phyloP scores from a whole-genome alignment of 2,888 invertebrate species.

The Metacarcinus magister region DNA sequence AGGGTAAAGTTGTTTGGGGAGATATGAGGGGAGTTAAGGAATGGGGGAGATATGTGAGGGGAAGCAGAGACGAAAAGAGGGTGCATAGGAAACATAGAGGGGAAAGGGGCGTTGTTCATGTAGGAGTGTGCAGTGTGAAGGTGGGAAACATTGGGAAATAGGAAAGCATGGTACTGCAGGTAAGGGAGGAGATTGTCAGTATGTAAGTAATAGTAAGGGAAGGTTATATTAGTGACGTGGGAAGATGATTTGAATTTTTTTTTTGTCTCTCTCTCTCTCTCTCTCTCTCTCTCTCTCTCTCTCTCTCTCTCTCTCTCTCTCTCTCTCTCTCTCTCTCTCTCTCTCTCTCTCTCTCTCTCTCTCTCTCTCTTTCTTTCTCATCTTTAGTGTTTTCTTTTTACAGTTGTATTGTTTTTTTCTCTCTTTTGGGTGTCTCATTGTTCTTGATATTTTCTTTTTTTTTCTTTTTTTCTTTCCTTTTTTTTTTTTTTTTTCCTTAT shows the following conservation, averaged over 20 bases:
- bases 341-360: background rate
- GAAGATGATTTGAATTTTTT: background rate
- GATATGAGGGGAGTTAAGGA: background rate
- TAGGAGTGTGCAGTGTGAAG: background rate
- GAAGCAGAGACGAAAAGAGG: background rate
- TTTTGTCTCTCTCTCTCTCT: slow-evolving; percentile 39
- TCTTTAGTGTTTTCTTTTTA: background rate
- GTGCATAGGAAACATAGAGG: background rate
- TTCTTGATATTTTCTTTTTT: no score
- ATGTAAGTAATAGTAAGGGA: background rate
- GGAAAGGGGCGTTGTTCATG: background rate
- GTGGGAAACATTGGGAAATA: background rate
- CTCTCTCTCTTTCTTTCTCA: background rate
- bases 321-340: slow-evolving; percentile 32
- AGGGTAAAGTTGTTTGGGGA: background rate
- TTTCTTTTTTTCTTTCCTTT: no score
- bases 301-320: slow-evolving; percentile 39
- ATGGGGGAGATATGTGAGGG: background rate
- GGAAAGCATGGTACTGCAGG: background rate
- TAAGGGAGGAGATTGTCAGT: background rate
- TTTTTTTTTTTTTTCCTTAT: no score
- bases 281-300: slow-evolving; percentile 39
- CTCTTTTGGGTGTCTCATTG: no score
- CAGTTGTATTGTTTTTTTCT: no score
- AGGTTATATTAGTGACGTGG: background rate